Base-by-base conservation (phyloP, 1,140 invertebrate species). In the Limonius californicus region DNA sequence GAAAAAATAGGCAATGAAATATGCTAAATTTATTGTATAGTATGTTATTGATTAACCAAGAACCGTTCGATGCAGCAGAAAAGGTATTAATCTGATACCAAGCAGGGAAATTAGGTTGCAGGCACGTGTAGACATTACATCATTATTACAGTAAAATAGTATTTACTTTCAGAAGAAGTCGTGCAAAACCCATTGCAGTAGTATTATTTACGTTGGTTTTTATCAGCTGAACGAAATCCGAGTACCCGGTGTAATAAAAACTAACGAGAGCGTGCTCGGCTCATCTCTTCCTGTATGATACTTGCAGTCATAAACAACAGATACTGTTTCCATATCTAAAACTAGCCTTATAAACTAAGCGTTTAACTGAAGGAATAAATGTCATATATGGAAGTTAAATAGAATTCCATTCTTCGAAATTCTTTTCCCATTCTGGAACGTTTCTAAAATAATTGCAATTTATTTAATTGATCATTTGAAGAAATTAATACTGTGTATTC, bases 231-330 rank as follows among this genome's bases (percentile, higher is more conserved):
- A 50, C 45, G 45, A 50, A 50, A 19, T 50, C 45, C 45, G 12
- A 50, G 45, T 50, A 30, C n/a, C n/a, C n/a, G n/a, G n/a, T n/a
- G n/a, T 72, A 68, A 72, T 72, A 72, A 72, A 72, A 72, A 72
- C 64, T 72, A 72, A 72, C 68, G 70, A 72, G 70, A 72, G 63
- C 70, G 67, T 70, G 66, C 62, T 65, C 61, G 19, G 20, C 45
- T 50, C 45, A 69, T 70, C 70, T 72, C 70, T 72, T 72, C 70
- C 70, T 72, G 70, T 64, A 72, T 70, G 59, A 68, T 63, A 66
- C 43, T 64, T 57, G 67, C 63, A 55, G 67, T 72, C 70, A 72
- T 72, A 72, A 72, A 72, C 64, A 65, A 70, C 67, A 57, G 63
- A 70, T 67, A 69, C 70, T 70, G 70, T 67, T 65, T 62, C 59